Evolutionary conservation across 2,888 invertebrate genomes (phyloP).

Genomic region (Petrolisthes cinctipes): DNA sequence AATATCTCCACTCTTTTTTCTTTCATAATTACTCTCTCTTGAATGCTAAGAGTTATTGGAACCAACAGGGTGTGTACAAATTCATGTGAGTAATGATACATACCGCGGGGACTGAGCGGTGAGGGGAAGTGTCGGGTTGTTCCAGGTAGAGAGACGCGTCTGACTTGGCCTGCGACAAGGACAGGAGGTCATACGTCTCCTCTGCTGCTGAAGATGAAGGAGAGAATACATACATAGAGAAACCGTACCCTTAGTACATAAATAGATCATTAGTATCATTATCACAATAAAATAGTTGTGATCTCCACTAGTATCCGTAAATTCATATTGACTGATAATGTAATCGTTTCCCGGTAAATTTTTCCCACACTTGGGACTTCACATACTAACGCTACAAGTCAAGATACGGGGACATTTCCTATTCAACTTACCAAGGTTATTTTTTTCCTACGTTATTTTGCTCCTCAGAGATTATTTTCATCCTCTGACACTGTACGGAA

Average conservation of each 20-base stretch:
- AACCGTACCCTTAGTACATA: not conserved
- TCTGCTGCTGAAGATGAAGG: conserved; percentile 24
- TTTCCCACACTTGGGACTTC: not conserved
- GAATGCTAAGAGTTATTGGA: too few species aligned
- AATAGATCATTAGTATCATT: not conserved
- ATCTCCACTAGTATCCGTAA: not conserved
- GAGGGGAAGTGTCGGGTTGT: conserved; percentile 3
- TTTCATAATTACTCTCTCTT: too few species aligned
- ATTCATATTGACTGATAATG: not conserved
- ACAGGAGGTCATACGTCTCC: conserved; percentile 37
- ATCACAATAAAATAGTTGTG: too few species aligned
- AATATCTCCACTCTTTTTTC: too few species aligned
- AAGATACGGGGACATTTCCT: too few species aligned
- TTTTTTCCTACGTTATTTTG: too few species aligned
- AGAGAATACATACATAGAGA: not conserved
- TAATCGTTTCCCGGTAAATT: not conserved
- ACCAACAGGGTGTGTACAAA: too few species aligned
- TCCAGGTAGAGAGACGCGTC: conserved; percentile 13
- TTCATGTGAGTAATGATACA: not conserved
- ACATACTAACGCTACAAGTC: too few species aligned
- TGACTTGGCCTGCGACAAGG: not conserved
- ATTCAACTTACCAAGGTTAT: too few species aligned
- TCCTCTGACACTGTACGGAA: too few species aligned
- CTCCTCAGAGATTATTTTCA: too few species aligned
- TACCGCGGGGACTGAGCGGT: not conserved